These are phyloP conservation scores for Pardalotus punctatus DNA, from an alignment of 2,113 vertebrate genomes.

Conservation along the genomic window DNA sequence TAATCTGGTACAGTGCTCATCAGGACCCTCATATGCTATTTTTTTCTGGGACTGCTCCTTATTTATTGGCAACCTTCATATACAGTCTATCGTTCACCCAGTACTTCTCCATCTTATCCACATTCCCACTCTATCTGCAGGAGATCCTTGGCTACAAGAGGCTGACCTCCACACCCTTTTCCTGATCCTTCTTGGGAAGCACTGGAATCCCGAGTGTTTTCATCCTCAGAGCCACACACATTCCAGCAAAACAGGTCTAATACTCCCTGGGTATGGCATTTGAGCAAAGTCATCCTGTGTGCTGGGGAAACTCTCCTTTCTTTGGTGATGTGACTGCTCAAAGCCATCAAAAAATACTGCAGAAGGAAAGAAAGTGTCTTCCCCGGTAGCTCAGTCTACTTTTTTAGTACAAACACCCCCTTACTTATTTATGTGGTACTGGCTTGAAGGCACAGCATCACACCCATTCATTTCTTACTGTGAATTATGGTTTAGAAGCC, in stretches of 20 bases:
- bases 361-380: neutral
- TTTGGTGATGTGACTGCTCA: neutral
- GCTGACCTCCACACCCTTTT: neutral
- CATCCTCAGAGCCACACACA: neutral
- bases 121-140: neutral
- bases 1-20: neutral
- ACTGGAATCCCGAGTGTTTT: neutral
- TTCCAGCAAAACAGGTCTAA: neutral
- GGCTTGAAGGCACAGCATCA: neutral
- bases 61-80: neutral
- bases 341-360: neutral
- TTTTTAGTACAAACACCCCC: neutral
- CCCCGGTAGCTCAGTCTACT: neutral
- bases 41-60: neutral
- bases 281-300: neutral
- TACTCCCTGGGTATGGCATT: neutral
- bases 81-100: neutral
- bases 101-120: neutral
- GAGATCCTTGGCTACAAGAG: neutral
- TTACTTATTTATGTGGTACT: neutral
- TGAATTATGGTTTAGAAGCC: neutral
- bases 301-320: neutral
- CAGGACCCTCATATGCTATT: neutral
- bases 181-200: neutral
- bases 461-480: neutral